phyloP scores from a whole-genome alignment of 2,113 vertebrate genomes.

The Tamias sibiricus region DNA sequence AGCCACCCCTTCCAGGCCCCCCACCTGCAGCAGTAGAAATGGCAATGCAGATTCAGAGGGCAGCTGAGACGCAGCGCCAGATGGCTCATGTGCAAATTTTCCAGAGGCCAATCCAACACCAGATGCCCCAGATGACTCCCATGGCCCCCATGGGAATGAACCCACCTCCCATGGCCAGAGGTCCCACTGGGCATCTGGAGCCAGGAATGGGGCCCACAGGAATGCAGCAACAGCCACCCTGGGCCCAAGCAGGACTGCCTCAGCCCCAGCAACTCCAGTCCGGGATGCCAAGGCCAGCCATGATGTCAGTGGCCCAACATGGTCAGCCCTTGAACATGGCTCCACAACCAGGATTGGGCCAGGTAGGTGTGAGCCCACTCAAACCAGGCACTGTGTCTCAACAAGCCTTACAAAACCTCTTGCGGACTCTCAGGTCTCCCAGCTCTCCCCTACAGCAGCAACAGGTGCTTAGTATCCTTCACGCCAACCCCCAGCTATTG shows the following conservation, averaged over 20 bases:
- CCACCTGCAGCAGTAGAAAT: slow-evolving; percentile 98
- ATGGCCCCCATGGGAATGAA: slow-evolving; percentile 92
- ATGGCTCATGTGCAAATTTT: slow-evolving; percentile 95
- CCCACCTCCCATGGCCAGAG: slow-evolving; percentile 89
- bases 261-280: slow-evolving; percentile 91
- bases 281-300: slow-evolving; percentile 92
- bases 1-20: slow-evolving; percentile 89
- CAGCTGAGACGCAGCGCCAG: slow-evolving; percentile 96
- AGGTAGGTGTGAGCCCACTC: slow-evolving; percentile 88
- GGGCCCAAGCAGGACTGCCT: slow-evolving; percentile 91
- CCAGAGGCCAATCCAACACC: slow-evolving; percentile 93
- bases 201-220: slow-evolving; percentile 89
- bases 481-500: slow-evolving; percentile 98
- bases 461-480: slow-evolving; percentile 96
- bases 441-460: slow-evolving; percentile 95
- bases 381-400: slow-evolving; percentile 90
- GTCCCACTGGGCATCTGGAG: slow-evolving; percentile 87
- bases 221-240: slow-evolving; percentile 88
- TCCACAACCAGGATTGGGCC: slow-evolving; percentile 89
- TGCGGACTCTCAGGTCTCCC: slow-evolving; percentile 91
- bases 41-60: slow-evolving; percentile 98
- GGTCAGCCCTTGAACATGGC: slow-evolving; percentile 91
- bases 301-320: slow-evolving; percentile 94
- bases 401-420: slow-evolving; percentile 91
- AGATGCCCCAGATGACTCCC: slow-evolving; percentile 91